Evolutionary conservation across 2,113 vertebrate species (phyloP).

Genomic region (Protomyctophum bolini): DNA sequence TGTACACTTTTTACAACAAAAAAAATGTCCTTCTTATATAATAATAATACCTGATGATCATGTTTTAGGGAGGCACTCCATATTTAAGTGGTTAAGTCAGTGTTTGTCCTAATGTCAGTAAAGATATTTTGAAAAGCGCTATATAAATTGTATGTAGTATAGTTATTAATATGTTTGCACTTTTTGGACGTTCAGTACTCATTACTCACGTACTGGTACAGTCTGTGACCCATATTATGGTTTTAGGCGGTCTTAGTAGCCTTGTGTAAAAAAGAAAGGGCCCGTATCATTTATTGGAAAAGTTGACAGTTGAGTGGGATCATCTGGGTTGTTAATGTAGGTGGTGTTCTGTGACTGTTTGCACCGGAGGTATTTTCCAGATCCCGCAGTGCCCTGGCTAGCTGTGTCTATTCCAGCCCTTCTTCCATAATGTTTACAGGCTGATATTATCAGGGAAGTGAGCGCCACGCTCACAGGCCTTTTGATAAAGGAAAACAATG

Average conservation of each 20-base stretch:
- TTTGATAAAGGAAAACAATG: constrained; percentile 67
- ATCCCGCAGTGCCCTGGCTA: background rate
- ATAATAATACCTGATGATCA: too few species aligned
- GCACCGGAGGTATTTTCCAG: constrained; percentile 28
- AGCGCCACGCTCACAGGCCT: constrained; percentile 33
- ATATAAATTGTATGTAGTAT: too few species aligned
- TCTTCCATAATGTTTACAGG: constrained; percentile 28
- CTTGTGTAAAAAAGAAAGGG: background rate
- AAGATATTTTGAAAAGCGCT: too few species aligned
- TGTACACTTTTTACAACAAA: too few species aligned
- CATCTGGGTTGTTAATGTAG: constrained; percentile 12
- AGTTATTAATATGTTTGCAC: too few species aligned
- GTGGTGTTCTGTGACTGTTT: constrained; percentile 11
- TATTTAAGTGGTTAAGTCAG: too few species aligned
- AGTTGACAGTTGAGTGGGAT: too few species aligned
- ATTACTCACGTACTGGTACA: constrained; percentile 20
- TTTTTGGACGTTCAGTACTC: constrained; percentile 6
- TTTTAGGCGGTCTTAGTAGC: constrained; percentile 25
- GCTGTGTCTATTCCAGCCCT: constrained; percentile 17
- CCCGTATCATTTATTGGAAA: constrained; percentile 16
- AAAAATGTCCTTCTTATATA: too few species aligned
- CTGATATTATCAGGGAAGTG: constrained; percentile 54
- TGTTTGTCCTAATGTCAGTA: too few species aligned
- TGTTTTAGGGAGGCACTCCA: too few species aligned
- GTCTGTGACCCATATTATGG: constrained; percentile 22